Evolutionary conservation across 2,888 invertebrate genomes (phyloP), one percentile per base, ranked within the genome.

Genomic region (Calliphora vomitoria): DNA sequence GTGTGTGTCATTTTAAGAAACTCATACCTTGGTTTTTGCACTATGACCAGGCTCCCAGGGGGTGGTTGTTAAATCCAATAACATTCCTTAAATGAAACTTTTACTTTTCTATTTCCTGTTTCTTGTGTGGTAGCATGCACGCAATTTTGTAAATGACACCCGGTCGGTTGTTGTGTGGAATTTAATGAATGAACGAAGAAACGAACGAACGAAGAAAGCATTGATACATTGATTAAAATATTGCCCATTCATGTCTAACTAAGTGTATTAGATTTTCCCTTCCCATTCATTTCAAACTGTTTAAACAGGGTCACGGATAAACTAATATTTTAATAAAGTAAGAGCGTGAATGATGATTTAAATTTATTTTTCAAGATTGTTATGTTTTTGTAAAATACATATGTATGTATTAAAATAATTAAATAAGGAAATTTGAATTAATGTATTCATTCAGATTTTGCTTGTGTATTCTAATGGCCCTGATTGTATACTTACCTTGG

Each of bases 81-180:
- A 44, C 6, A 75, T 53, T 85, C 5, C 20, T 53, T 31, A 85
- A 85, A 50, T 81, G 50, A 81, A 85, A 81, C 35, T 85, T 79
- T 85, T 71, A 64, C 69, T 81, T 85, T 75, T 35, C 68, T 15
- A 76, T 75, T 81, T 85, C 85, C 85, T 75, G 68, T 64, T 69
- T 69, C n/a, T 35, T 64, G 18, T 75, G 13, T 55, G 62, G 80
- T 31, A 75, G 25, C 25, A 25, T 25, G 13, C 85, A 85, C 80
- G 85, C 85, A 81, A 68, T 75, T 35, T 80, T 60, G 13, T 41
- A 72, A 69, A 79, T 58, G 41, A 50, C 50, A 58, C 66, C 66
- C 62, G 68, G 53, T 55, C 78, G 55, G 44, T 38, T 62, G 44
- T 53, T 8, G 4, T 58, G 4, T 50, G 1, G n/a, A 25, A 50